Conservation (phyloP, 2,888 invertebrate species). For the Meganola albula region DNA sequence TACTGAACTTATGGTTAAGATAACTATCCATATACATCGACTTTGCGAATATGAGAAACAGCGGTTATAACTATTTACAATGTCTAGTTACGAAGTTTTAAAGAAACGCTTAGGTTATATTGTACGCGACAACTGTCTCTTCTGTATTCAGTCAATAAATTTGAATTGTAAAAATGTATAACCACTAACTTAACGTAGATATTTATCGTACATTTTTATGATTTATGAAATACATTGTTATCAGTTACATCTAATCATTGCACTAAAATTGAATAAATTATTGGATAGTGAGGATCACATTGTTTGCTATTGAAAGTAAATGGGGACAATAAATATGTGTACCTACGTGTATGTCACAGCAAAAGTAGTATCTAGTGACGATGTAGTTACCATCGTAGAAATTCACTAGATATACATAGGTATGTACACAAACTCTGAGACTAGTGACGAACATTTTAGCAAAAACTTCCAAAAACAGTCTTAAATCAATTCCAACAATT, state of each 20-base stretch:
- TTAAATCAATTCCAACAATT: slow-evolving; percentile 72
- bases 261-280: slow-evolving; percentile 76
- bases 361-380: slow-evolving; percentile 42
- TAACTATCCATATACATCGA: slow-evolving; percentile 61
- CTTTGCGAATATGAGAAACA: slow-evolving; percentile 62
- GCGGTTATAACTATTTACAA: slow-evolving; percentile 59
- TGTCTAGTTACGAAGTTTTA: slow-evolving; percentile 47
- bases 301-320: slow-evolving; percentile 43
- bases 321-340: slow-evolving; percentile 36
- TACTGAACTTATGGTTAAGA: slow-evolving; percentile 63
- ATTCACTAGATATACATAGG: slow-evolving; percentile 39
- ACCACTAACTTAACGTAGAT: slow-evolving; percentile 58
- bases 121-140: slow-evolving; percentile 58
- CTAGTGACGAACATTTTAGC: slow-evolving; percentile 37
- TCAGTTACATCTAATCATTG: slow-evolving; percentile 74
- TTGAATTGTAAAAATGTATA: slow-evolving; percentile 63
- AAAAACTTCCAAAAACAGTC: slow-evolving; percentile 65
- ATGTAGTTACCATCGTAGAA: slow-evolving; percentile 28
- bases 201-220: slow-evolving; percentile 61
- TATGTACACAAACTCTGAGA: slow-evolving; percentile 41
- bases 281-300: slow-evolving; percentile 62
- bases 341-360: slow-evolving; percentile 41
- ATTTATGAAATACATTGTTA: slow-evolving; percentile 55
- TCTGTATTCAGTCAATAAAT: slow-evolving; percentile 65
- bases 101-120: slow-evolving; percentile 54